phyloP scores from a whole-genome alignment of 2,797 vertebrate genomes.

The Poeciliopsis infans region DNA sequence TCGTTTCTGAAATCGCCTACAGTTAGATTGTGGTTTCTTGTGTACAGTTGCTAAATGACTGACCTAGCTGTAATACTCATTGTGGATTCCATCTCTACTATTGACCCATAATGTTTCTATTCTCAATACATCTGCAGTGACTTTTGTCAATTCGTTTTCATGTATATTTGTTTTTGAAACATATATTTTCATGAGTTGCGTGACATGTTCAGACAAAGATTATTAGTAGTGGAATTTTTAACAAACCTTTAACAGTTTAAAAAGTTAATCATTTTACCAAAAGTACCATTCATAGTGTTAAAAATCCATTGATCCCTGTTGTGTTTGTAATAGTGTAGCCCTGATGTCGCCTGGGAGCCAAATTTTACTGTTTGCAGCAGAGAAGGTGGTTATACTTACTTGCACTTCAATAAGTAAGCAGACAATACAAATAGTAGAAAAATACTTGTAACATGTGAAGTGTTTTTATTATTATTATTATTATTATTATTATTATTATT shows the following conservation, averaged over 20 bases:
- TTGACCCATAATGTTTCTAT: background rate
- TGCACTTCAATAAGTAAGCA: background rate
- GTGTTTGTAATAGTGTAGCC: background rate
- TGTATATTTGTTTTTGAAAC: background rate
- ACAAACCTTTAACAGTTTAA: background rate
- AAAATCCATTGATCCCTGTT: background rate
- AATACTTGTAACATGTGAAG: background rate
- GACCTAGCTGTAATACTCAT: background rate
- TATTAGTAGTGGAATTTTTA: background rate
- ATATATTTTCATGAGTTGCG: background rate
- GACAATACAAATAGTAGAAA: background rate
- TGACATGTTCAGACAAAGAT: background rate
- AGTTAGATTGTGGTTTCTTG: background rate
- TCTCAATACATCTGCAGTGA: background rate
- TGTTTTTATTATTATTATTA: too few species aligned
- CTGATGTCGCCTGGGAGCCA: too few species aligned
- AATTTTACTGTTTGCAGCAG: background rate
- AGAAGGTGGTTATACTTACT: background rate
- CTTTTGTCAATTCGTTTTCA: background rate
- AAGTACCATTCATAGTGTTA: background rate
- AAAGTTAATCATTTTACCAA: background rate
- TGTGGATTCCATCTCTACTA: background rate
- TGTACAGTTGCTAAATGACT: background rate
- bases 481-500: too few species aligned
- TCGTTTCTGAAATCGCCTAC: background rate